Percentiles rank a stretch among this genome's conserved stretches.
These are phyloP conservation scores for Drosophila biarmipes DNA, from an alignment of 1,140 invertebrate genomes.

Conservation along the genomic window DNA sequence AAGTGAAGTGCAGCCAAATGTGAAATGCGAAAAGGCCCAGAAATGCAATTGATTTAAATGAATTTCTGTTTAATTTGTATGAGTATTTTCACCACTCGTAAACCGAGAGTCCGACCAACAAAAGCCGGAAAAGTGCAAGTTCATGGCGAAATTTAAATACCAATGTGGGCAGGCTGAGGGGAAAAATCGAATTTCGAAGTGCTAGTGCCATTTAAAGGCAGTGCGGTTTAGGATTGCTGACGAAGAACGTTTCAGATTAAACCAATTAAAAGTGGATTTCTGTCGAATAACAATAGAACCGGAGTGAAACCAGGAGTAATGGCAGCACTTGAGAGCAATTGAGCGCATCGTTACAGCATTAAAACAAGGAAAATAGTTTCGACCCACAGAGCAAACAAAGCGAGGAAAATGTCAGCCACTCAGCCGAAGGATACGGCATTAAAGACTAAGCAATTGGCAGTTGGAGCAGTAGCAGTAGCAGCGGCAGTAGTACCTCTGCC, in stretches of 20 bases:
- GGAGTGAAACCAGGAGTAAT: neutral
- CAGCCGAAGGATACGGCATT: conserved; percentile 54
- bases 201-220: conserved; percentile 2
- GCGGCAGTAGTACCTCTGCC: neutral
- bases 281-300: conserved; percentile 14
- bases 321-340: conserved; percentile 31
- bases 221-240: conserved; percentile 16
- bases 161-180: conserved; percentile 8
- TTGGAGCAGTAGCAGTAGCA: neutral
- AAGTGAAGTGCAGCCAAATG: conserved; percentile 29
- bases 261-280: conserved; percentile 30
- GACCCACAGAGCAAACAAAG: conserved; percentile 23
- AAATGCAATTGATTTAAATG: conserved; percentile 26
- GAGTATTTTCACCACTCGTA: conserved; percentile 18
- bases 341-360: conserved; percentile 21
- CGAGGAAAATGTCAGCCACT: conserved; percentile 60
- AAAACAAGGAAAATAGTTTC: conserved; percentile 40
- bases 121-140: conserved; percentile 29
- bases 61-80: conserved; percentile 23
- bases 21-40: conserved; percentile 5
- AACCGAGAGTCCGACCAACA: conserved; percentile 9
- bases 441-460: conserved; percentile 46
- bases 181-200: neutral
- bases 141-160: conserved; percentile 24
- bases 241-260: conserved; percentile 14